Evolutionary conservation across 2,888 invertebrate species (phyloP), one percentile per base, ranked within the genome.

Genomic region (Pyrgus malvae): DNA sequence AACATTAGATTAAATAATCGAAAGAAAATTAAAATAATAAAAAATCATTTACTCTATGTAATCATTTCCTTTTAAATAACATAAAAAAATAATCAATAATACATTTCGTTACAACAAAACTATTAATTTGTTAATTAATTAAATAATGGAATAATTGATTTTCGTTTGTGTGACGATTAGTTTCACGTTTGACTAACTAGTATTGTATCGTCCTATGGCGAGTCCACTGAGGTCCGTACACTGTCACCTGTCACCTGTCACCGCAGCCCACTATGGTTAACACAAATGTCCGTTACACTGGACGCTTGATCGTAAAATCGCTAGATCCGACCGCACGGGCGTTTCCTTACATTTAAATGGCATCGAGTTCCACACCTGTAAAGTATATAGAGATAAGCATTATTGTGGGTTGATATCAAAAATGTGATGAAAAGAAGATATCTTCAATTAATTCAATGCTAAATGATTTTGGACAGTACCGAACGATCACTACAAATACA

Each of bases 111-210:
- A 85, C 83, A 86, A 87, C 85, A 81, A 85, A 80, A 77, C 69
- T 74, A 79, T 35, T 35, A 3, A 8, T 67, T 48, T 21, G 7
- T 40, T 21, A 41, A 42, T 55, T 63, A 70, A 76, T 83, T 80
- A 80, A 83, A 80, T 82, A 83, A 80, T 89, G 88, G 89, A 90
- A 90, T 89, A 87, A 81, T 87, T 84, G 83, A 83, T 89, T 78
- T 67, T 77, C 68, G 69, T 72, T 74, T 70, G 65, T 67, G 71
- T 69, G 72, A 76, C 70, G 62, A 64, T 66, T 62, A 65, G 67
- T 70, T 25, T 69, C 73, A 72, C 72, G 67, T 67, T 69, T 72
- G 67, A 71, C 82, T 82, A 81, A 71, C 79, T 81, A 79, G 67
- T 62, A 59, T 68, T 64, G 60, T 66, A 64, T 23, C 23, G 56